phyloP scores from a whole-genome alignment of 2,888 invertebrate genomes.

The Hipparchia semele region DNA sequence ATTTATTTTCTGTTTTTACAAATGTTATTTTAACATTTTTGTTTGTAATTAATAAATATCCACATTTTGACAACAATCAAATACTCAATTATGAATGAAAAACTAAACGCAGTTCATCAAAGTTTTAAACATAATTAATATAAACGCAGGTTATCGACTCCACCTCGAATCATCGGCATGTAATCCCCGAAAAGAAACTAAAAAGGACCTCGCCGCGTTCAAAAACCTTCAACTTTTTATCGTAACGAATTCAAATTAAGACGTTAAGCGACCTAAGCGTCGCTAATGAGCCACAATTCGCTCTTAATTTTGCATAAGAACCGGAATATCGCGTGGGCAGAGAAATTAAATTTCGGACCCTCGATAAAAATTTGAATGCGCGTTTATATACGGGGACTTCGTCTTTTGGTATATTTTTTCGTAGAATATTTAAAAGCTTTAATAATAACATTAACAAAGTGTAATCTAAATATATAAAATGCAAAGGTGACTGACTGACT shows the following conservation, averaged over 20 bases:
- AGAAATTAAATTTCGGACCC: slow-evolving; percentile 50
- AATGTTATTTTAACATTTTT: no score
- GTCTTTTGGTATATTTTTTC: slow-evolving; percentile 1
- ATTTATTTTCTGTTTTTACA: no score
- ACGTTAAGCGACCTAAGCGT: slow-evolving; percentile 66
- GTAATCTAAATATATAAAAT: no score
- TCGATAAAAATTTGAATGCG: slow-evolving; percentile 24
- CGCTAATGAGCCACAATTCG: slow-evolving; percentile 64
- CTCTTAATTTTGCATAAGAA: slow-evolving; percentile 64
- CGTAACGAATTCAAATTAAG: slow-evolving; percentile 68
- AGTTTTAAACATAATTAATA: not conserved
- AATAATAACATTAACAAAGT: no score
- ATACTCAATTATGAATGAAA: no score
- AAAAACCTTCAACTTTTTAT: slow-evolving; percentile 48
- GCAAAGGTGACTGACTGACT: no score
- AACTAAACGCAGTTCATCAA: not conserved
- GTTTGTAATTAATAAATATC: no score
- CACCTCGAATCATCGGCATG: not conserved
- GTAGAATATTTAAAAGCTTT: not conserved
- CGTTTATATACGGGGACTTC: slow-evolving; percentile 6
- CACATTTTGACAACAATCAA: no score
- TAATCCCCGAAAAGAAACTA: slow-evolving; percentile 12
- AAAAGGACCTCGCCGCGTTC: slow-evolving; percentile 25
- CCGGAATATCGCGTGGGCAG: slow-evolving; percentile 49
- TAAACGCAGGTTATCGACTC: slow-evolving; percentile 12